A percentile compares a stretch with the other conserved stretches of the same genome.
Conservation (phyloP, 2,888 invertebrate species). For the Coleophora flavipennella region DNA sequence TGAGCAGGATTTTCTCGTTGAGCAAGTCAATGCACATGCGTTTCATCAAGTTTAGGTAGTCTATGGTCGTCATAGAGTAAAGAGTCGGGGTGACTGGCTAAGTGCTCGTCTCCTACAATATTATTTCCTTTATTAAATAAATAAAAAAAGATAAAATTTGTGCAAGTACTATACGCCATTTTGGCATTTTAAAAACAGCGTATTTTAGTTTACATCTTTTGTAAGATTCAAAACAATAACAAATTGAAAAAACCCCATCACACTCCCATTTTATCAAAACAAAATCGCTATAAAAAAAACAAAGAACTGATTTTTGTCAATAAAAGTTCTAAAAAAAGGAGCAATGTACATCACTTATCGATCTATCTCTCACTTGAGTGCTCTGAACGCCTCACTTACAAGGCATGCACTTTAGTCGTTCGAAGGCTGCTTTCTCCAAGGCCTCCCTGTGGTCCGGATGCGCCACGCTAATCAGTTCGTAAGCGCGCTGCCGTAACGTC, state of each 20-base stretch:
- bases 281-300: too few relatives aligned
- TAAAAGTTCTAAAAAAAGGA: too few relatives aligned
- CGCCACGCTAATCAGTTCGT: slow-evolving; percentile 89
- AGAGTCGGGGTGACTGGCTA: slow-evolving; percentile 23
- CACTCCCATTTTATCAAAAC: too few relatives aligned
- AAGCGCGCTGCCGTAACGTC: slow-evolving; percentile 89
- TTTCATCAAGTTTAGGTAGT: slow-evolving; percentile 25
- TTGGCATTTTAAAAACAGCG: too few relatives aligned
- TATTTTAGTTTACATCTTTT: too few relatives aligned
- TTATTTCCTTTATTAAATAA: too few relatives aligned
- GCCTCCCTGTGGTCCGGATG: slow-evolving; percentile 90
- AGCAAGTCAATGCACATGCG: slow-evolving; percentile 40
- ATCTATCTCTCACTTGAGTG: neutral
- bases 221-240: too few relatives aligned
- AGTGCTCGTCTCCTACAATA: slow-evolving; percentile 10
- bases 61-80: slow-evolving; percentile 24
- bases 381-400: neutral
- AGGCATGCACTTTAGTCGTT: slow-evolving; percentile 86
- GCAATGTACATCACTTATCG: neutral
- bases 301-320: too few relatives aligned
- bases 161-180: too few relatives aligned
- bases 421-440: slow-evolving; percentile 90
- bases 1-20: slow-evolving; percentile 42
- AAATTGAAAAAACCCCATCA: too few relatives aligned
- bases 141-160: too few relatives aligned